Evolutionary conservation across 1,140 invertebrate species (phyloP).

Genomic region (Brachionus koreanus): DNA sequence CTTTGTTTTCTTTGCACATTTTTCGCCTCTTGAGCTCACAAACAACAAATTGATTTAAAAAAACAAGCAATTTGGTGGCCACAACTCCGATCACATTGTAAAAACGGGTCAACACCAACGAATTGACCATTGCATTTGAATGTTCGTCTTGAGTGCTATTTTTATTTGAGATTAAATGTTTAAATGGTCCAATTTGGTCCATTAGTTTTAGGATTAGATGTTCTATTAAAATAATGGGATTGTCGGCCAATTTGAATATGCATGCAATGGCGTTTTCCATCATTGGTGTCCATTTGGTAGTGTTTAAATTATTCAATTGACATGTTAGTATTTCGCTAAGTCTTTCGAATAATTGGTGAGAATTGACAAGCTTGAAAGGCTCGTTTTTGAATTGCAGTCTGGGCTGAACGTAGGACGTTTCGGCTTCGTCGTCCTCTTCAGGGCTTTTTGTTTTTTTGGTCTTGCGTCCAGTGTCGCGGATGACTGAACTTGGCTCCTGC

Average conservation of each 20-base stretch:
- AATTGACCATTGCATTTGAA: neutral
- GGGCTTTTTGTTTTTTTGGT: neutral
- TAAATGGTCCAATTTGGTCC: neutral
- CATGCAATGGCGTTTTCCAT: conserved; percentile 63
- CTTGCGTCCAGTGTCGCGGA: neutral
- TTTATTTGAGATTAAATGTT: neutral
- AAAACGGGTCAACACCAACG: neutral
- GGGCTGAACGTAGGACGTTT: neutral
- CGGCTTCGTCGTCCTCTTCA: neutral
- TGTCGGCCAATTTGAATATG: conserved; percentile 63
- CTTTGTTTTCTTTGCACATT: conserved; percentile 46
- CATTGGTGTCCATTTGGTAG: conserved; percentile 61
- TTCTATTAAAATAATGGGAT: conserved; percentile 60
- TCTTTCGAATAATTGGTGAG: conserved; percentile 11
- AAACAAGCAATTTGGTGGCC: conserved; percentile 31
- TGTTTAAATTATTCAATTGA: neutral
- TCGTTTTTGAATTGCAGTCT: conserved; percentile 22
- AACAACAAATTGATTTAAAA: conserved; percentile 45
- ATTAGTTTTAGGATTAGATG: conserved; percentile 52
- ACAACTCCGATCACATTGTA: neutral
- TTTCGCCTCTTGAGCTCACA: conserved; percentile 49
- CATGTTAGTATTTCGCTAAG: neutral
- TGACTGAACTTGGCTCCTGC: neutral
- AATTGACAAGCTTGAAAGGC: conserved; percentile 22
- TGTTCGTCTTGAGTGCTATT: neutral